Evolutionary conservation across 2,797 vertebrate species (phyloP).

Genomic region (Pelodytes ibericus): DNA sequence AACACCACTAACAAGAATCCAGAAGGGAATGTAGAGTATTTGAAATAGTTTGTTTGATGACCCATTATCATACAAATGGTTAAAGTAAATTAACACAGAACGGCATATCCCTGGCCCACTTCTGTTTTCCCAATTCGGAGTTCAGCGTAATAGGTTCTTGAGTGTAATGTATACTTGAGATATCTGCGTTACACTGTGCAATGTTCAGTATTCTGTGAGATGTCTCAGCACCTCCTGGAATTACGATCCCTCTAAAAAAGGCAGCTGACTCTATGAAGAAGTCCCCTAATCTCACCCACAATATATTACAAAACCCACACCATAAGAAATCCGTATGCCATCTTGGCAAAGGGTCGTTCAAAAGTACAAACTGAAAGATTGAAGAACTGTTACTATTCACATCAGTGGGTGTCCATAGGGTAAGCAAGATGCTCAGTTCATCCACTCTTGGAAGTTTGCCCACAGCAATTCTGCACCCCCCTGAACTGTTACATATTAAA

Average conservation of each 20-base stretch:
- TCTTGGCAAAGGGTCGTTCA: neutral
- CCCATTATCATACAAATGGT: too few relatives aligned
- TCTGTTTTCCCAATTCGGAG: neutral
- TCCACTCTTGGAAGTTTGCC: neutral
- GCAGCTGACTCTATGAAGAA: constrained; percentile 42
- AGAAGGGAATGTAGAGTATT: too few relatives aligned
- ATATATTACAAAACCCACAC: constrained; percentile 9
- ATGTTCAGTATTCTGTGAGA: constrained; percentile 44
- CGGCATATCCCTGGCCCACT: too few relatives aligned
- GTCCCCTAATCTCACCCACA: constrained; percentile 40
- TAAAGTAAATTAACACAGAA: neutral
- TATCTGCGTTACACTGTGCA: constrained; percentile 24
- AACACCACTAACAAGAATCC: too few relatives aligned
- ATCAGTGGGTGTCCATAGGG: too few relatives aligned
- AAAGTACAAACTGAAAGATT: too few relatives aligned
- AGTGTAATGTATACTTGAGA: constrained; percentile 31
- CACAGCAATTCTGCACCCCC: neutral
- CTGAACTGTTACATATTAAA: neutral
- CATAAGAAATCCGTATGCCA: constrained; percentile 17
- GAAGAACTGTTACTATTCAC: too few relatives aligned
- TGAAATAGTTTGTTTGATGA: too few relatives aligned
- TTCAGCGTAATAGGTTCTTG: neutral
- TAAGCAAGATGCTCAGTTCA: too few relatives aligned
- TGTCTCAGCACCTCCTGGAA: constrained; percentile 46
- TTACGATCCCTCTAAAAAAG: constrained; percentile 29